Conservation (phyloP, 2,113 vertebrate species). For the Paratilapia polleni region DNA sequence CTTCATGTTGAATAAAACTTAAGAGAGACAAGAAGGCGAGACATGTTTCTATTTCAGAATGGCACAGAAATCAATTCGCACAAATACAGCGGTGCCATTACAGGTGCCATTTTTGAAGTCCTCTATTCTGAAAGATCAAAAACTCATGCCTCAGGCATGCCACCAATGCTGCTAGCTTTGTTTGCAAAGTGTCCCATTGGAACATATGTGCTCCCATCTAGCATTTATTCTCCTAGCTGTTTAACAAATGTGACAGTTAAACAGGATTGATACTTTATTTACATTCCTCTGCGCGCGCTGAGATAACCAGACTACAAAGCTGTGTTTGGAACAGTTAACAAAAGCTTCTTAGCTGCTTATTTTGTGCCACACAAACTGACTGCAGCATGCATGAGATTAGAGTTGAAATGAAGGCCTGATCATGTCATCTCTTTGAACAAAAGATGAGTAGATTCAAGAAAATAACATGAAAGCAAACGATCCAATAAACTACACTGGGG, state of each 20-base stretch:
- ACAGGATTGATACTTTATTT: not conserved
- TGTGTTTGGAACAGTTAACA: not conserved
- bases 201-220: not conserved
- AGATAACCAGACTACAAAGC: constrained; percentile 6
- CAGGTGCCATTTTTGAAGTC: constrained; percentile 2
- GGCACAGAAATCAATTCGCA: constrained; percentile 1
- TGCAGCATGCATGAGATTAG: not conserved
- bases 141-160: not conserved
- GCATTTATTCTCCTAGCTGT: not conserved
- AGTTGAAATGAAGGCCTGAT: not conserved
- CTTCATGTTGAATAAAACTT: constrained; percentile 9
- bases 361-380: not conserved
- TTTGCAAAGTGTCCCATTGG: not conserved
- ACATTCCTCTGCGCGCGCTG: not conserved
- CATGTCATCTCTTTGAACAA: not conserved
- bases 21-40: not conserved
- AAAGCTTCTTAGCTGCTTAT: constrained; percentile 11
- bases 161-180: not conserved
- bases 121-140: not conserved
- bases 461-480: not conserved
- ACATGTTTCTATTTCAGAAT: not conserved
- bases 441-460: constrained; percentile 3
- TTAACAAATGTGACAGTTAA: not conserved
- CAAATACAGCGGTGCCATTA: not conserved
- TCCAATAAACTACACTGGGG: not conserved